Conservation (phyloP, 1,140 invertebrate species). For the Stenopsyche tienmushanensis region DNA sequence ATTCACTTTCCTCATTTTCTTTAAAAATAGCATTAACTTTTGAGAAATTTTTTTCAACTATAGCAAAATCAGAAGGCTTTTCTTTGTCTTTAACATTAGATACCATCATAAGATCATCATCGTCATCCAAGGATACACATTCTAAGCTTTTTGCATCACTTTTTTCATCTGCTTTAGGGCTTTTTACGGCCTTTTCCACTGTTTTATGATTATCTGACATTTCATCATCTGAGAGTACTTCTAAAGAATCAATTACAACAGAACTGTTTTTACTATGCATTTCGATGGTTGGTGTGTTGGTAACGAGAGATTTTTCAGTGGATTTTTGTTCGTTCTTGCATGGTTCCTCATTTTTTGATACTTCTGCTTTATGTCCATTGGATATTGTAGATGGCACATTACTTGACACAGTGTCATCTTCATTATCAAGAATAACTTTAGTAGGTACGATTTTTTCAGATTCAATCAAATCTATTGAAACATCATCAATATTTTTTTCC, state of each 20-base stretch:
- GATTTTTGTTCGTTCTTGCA: no score
- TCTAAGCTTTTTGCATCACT: neutral
- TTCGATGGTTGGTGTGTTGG: no score
- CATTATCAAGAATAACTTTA: neutral
- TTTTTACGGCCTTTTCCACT: no score
- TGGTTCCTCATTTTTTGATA: no score
- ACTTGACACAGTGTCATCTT: neutral
- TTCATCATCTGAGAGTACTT: no score
- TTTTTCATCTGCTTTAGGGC: neutral
- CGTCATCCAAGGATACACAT: neutral
- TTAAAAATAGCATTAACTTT: neutral
- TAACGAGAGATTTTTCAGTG: no score
- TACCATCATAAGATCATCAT: conserved; percentile 16
- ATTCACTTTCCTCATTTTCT: neutral
- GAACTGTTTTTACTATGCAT: no score
- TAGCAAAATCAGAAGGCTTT: no score
- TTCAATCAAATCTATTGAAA: neutral
- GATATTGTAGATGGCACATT: neutral
- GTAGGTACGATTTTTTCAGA: neutral
- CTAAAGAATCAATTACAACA: no score
- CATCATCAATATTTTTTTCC: neutral
- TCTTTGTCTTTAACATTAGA: no score
- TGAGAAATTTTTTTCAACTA: neutral
- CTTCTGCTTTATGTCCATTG: neutral
- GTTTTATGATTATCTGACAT: no score